These are phyloP conservation scores for Denticeps clupeoides DNA, from an alignment of 2,797 vertebrate species.

Conservation along the genomic window DNA sequence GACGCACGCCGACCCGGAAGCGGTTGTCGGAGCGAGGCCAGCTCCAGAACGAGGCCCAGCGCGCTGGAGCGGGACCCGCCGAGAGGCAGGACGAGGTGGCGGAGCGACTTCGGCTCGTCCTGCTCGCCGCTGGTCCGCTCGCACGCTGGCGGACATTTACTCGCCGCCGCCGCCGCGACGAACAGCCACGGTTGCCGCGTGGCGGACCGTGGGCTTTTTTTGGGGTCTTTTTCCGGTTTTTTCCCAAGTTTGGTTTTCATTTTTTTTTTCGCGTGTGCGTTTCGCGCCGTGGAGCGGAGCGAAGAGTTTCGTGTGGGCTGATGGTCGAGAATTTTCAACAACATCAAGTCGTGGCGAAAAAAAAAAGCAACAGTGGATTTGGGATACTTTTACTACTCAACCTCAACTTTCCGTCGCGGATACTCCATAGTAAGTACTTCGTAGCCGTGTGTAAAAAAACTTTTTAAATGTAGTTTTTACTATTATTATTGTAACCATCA, in stretches of 20 bases:
- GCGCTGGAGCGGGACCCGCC: conserved; percentile 8
- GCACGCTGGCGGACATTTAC: no score
- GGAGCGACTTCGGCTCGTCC: background rate
- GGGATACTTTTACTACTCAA: background rate
- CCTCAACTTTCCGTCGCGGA: background rate
- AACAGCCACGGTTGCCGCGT: no score
- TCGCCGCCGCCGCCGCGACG: no score
- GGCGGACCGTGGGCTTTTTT: no score
- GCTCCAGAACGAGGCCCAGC: conserved; percentile 20
- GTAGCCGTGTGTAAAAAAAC: no score
- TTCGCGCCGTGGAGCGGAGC: conserved; percentile 19
- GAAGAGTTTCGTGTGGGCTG: conserved; percentile 10
- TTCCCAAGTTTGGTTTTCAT: conserved; percentile 20
- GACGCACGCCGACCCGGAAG: conserved; percentile 23
- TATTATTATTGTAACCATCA: no score
- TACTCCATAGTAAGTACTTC: background rate
- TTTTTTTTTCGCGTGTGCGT: no score
- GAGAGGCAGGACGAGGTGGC: conserved; percentile 5
- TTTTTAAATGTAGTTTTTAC: no score
- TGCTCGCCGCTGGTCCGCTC: no score
- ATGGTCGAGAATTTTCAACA: conserved; percentile 14
- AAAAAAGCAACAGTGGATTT: no score
- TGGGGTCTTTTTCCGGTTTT: no score
- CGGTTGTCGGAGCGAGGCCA: conserved; percentile 2
- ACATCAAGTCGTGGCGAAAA: no score